A percentile compares a stretch with the other conserved stretches of the same genome.
Conservation (phyloP, 2,113 vertebrate species). For the Pseudorhombus dupliciocellatus region DNA sequence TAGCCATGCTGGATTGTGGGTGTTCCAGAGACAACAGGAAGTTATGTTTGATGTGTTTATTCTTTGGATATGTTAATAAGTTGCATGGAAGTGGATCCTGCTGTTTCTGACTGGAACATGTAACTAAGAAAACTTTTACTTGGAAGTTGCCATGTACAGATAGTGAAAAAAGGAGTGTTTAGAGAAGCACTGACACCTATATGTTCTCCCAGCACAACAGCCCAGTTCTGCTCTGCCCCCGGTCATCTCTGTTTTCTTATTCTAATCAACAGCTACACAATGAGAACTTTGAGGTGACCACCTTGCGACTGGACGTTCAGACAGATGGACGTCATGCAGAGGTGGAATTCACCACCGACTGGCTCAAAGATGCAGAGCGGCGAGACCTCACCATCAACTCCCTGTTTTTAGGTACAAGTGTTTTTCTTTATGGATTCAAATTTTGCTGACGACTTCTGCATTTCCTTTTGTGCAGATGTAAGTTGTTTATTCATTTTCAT, state of each 20-base stretch:
- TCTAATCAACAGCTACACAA: conserved; percentile 85
- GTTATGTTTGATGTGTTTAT: not conserved
- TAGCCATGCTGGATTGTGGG: not conserved
- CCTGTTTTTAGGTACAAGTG: conserved; percentile 91
- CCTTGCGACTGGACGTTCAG: conserved; percentile 89
- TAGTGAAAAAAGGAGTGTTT: not conserved
- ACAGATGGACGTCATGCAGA: conserved; percentile 94
- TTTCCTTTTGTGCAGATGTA: not conserved
- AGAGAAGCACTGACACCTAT: not conserved
- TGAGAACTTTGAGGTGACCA: conserved; percentile 97
- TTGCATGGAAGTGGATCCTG: not conserved
- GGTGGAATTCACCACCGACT: conserved; percentile 95
- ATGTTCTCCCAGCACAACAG: too few species aligned
- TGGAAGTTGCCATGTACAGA: not conserved
- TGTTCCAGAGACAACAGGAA: not conserved
- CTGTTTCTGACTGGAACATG: not conserved
- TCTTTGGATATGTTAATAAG: not conserved
- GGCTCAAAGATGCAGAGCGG: conserved; percentile 93
- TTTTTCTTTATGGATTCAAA: not conserved
- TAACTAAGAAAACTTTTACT: not conserved
- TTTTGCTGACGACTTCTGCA: not conserved
- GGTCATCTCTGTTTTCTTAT: not conserved
- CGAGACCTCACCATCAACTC: conserved; percentile 97
- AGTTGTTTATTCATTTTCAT: too few species aligned
- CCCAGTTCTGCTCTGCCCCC: too few species aligned